These are phyloP conservation scores for Acleris laterana DNA, from an alignment of 2,888 invertebrate species.

Conservation along the genomic window DNA sequence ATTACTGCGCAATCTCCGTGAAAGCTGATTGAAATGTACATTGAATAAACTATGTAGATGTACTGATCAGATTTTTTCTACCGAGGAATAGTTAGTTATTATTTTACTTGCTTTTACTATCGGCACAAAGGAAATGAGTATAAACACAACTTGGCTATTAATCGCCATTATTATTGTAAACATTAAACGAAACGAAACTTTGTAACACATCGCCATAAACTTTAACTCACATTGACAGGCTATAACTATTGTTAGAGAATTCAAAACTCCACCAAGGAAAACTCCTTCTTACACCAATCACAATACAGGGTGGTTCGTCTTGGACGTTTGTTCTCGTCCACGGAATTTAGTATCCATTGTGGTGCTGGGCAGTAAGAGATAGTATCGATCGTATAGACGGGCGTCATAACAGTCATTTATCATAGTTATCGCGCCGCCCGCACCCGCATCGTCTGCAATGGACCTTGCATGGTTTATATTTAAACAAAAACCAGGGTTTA, in stretches of 20 bases:
- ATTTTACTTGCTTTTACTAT: too few species aligned
- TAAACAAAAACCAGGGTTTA: constrained; percentile 33
- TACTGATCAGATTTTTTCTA: not conserved
- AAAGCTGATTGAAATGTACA: constrained; percentile 27
- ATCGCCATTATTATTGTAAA: too few species aligned
- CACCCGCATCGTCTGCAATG: constrained; percentile 57
- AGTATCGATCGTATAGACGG: constrained; percentile 64
- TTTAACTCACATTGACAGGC: too few species aligned
- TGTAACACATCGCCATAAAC: constrained; percentile 20
- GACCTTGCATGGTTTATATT: constrained; percentile 40
- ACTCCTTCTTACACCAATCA: constrained; percentile 20
- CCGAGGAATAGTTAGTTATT: too few species aligned
- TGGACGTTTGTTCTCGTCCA: constrained; percentile 23
- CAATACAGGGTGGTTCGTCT: constrained; percentile 10
- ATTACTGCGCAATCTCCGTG: constrained; percentile 39
- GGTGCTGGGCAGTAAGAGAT: constrained; percentile 24
- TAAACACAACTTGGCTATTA: too few species aligned
- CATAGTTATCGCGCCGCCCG: constrained; percentile 67
- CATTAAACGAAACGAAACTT: constrained; percentile 17
- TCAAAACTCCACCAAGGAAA: not conserved
- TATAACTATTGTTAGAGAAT: too few species aligned
- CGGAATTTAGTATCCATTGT: constrained; percentile 33
- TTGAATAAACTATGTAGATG: constrained; percentile 2
- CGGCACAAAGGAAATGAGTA: too few species aligned
- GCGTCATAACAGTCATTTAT: constrained; percentile 73